Evolutionary conservation across 2,888 invertebrate genomes (phyloP).

Genomic region (Thyatira batis): DNA sequence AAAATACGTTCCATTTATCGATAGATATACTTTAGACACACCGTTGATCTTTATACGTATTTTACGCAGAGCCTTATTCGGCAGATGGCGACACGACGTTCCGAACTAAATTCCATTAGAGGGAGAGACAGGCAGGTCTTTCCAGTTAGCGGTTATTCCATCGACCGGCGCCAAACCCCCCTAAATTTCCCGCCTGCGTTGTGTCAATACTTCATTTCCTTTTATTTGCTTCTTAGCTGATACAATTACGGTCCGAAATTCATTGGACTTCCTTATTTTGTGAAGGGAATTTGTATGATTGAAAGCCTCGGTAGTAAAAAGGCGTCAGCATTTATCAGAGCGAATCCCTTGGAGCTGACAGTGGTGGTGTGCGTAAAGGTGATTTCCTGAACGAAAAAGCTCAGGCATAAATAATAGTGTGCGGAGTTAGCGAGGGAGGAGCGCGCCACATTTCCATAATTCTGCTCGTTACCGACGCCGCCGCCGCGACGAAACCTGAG

Average conservation of each 20-base stretch:
- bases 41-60: constrained; percentile 17
- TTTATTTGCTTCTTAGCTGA: constrained; percentile 22
- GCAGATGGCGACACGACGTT: constrained; percentile 36
- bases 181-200: constrained; percentile 16
- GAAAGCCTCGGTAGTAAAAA: constrained; percentile 24
- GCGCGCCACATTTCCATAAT: constrained; percentile 66
- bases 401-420: constrained; percentile 50
- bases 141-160: constrained; percentile 56
- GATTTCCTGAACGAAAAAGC: constrained; percentile 51
- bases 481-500: constrained; percentile 25
- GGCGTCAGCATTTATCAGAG: constrained; percentile 45
- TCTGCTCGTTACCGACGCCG: constrained; percentile 60
- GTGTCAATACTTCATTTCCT: constrained; percentile 31
- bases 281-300: background rate
- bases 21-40: background rate
- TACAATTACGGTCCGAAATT: constrained; percentile 28
- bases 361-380: constrained; percentile 37
- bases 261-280: constrained; percentile 3
- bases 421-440: constrained; percentile 30
- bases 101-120: constrained; percentile 59
- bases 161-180: constrained; percentile 35
- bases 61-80: constrained; percentile 31
- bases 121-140: constrained; percentile 45
- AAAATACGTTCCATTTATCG: background rate
- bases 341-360: constrained; percentile 39